Base-by-base conservation (phyloP, 2,888 invertebrate genomes). In the Neoitamus cyanurus region DNA sequence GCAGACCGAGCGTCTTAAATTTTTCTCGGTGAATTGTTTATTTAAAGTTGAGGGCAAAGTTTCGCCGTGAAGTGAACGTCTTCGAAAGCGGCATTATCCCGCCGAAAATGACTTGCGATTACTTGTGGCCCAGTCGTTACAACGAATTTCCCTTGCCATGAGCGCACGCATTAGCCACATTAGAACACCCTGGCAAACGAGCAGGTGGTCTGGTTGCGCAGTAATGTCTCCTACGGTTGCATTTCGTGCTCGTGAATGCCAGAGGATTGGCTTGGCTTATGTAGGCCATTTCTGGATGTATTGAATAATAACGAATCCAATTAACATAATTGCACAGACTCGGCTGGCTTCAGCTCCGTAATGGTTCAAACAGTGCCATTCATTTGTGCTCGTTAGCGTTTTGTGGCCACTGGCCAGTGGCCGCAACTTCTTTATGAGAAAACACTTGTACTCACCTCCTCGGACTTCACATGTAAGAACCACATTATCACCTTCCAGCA, bases 381-480 rank as follows among this genome's bases (percentile, higher is more conserved):
- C 20, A 78, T 58, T 28, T 58, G 25, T 9, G 11, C 73, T 78
- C 58, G 58, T 78, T 78, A 48, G 77, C 42, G 28, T 78, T 58
- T 48, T 37, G 28, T 75, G 37, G 78, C 58, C 58, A 58, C 58
- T 58, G 25, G 58, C 58, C 58, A 58, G 20, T 58, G 25, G 58
- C 15, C 58, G 58, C 58, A 58, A 58, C 58, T 58, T 58, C 58
- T 58, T 58, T 58, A 58, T 73, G 37, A 13, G 34, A 31, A 34
- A 48, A 34, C 25, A 48, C 28, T 20, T 58, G 78, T 87, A 91
- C 95, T 95, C 93, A 97, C 97, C 97, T 88, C 97, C 97, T 88
- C 96, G 93, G 85, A 97, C 97, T 93, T 97, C 96, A 90, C 97
- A 97, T 86, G 96, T 95, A 86, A 97, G 92, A 42, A 95, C 94